Conservation (phyloP, 92 coral and sea anemone species). For the Metridium senile region DNA sequence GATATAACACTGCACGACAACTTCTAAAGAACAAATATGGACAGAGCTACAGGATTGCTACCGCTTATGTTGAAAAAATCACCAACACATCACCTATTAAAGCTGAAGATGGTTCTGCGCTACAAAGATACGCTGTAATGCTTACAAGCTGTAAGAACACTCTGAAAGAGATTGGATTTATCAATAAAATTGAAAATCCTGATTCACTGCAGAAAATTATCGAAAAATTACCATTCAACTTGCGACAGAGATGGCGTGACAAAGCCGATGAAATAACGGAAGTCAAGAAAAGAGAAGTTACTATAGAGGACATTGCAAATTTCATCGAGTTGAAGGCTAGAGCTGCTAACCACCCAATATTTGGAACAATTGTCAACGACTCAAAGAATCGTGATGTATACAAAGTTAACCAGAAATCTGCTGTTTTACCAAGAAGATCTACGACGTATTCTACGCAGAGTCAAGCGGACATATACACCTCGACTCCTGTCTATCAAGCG, state of each 20-base stretch:
- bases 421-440: not conserved
- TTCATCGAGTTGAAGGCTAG: constrained; percentile 44
- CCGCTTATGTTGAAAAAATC: constrained; percentile 26
- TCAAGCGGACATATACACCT: not conserved
- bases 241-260: constrained; percentile 53
- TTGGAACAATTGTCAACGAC: constrained; percentile 22
- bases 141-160: constrained; percentile 54
- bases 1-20: constrained; percentile 21
- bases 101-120: constrained; percentile 31
- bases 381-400: not conserved
- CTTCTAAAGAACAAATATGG: constrained; percentile 32
- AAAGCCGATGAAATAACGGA: constrained; percentile 44
- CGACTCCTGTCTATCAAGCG: no score
- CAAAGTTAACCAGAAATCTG: not conserved
- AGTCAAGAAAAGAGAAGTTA: constrained; percentile 35
- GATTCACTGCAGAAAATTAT: constrained; percentile 37
- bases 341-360: constrained; percentile 38
- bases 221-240: constrained; percentile 37
- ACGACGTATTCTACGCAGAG: not conserved
- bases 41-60: constrained; percentile 14
- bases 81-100: constrained; percentile 12
- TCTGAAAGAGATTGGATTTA: constrained; percentile 41
- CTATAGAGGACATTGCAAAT: constrained; percentile 29
- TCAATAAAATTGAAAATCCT: constrained; percentile 47
- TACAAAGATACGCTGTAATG: constrained; percentile 30